Percentiles rank a stretch among this genome's conserved stretches.
phyloP scores from a whole-genome alignment of 2,888 invertebrate species.

The Noctua comes region DNA sequence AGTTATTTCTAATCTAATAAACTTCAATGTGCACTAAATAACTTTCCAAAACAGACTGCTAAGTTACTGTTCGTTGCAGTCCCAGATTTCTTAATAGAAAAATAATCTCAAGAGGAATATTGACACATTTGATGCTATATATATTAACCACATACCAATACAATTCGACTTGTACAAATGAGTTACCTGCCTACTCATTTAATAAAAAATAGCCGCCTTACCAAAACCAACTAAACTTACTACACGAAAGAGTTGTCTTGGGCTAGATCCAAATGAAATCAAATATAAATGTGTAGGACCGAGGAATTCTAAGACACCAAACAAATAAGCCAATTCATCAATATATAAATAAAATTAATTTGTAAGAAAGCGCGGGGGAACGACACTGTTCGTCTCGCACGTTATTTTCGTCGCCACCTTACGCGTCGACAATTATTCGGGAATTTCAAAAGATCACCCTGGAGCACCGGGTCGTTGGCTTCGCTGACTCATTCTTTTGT shows the following conservation, averaged over 20 bases:
- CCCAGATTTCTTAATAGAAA: constrained; percentile 32
- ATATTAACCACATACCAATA: constrained; percentile 25
- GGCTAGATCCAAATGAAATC: constrained; percentile 60
- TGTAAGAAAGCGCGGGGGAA: constrained; percentile 82
- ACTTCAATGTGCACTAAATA: constrained; percentile 39
- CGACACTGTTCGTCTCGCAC: constrained; percentile 79
- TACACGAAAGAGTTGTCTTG: constrained; percentile 45
- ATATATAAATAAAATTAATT: constrained; percentile 89
- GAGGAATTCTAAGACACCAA: constrained; percentile 69
- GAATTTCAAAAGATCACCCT: constrained; percentile 90
- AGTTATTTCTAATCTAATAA: constrained; percentile 48
- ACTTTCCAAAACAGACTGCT: constrained; percentile 36
- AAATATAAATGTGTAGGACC: constrained; percentile 48
- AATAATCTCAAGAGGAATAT: constrained; percentile 29
- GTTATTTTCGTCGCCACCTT: constrained; percentile 88
- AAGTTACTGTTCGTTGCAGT: constrained; percentile 30
- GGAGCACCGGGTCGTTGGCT: constrained; percentile 85
- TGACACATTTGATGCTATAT: constrained; percentile 42
- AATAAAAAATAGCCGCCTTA: constrained; percentile 30
- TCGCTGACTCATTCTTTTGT: constrained; percentile 88
- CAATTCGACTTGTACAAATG: constrained; percentile 39
- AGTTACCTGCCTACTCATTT: constrained; percentile 32
- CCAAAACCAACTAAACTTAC: constrained; percentile 6
- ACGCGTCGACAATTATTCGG: constrained; percentile 89
- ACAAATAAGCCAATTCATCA: constrained; percentile 86